Evolutionary conservation across 2,113 vertebrate species (phyloP).

Genomic region (Polyodon spathula): DNA sequence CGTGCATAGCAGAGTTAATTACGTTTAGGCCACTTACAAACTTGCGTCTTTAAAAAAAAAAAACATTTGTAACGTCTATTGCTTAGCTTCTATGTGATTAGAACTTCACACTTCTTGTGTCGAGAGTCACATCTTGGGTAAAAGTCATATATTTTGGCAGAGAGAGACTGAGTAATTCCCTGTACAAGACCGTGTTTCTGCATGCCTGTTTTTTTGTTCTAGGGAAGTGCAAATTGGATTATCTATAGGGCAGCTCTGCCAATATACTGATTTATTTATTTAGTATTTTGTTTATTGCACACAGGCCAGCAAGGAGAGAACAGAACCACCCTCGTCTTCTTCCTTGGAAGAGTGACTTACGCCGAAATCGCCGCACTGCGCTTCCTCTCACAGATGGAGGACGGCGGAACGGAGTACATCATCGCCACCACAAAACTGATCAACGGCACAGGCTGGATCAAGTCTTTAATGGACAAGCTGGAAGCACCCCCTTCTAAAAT

Average conservation of each 20-base stretch:
- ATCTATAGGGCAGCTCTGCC: neutral
- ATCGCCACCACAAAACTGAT: conserved; percentile 93
- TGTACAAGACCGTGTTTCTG: too few relatives aligned
- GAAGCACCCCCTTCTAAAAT: conserved; percentile 58
- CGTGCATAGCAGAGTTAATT: too few relatives aligned
- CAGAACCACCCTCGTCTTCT: conserved; percentile 85
- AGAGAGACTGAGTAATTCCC: too few relatives aligned
- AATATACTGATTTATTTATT: too few relatives aligned
- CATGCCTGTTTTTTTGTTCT: too few relatives aligned
- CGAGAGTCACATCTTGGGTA: too few relatives aligned
- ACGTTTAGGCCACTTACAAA: too few relatives aligned
- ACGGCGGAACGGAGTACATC: conserved; percentile 89
- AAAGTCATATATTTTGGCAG: too few relatives aligned
- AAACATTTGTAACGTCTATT: too few relatives aligned
- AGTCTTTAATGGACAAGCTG: conserved; percentile 90
- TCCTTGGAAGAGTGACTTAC: conserved; percentile 88
- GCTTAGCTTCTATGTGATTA: too few relatives aligned
- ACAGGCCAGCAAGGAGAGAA: conserved; percentile 93
- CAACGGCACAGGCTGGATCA: conserved; percentile 87
- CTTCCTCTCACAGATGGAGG: conserved; percentile 93
- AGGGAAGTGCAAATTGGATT: neutral
- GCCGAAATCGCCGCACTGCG: conserved; percentile 90
- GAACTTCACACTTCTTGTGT: too few relatives aligned
- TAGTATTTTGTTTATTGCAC: neutral
- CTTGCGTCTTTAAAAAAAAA: too few relatives aligned